Conservation (phyloP, 2,797 vertebrate species). For the Micrastur ruficollis region DNA sequence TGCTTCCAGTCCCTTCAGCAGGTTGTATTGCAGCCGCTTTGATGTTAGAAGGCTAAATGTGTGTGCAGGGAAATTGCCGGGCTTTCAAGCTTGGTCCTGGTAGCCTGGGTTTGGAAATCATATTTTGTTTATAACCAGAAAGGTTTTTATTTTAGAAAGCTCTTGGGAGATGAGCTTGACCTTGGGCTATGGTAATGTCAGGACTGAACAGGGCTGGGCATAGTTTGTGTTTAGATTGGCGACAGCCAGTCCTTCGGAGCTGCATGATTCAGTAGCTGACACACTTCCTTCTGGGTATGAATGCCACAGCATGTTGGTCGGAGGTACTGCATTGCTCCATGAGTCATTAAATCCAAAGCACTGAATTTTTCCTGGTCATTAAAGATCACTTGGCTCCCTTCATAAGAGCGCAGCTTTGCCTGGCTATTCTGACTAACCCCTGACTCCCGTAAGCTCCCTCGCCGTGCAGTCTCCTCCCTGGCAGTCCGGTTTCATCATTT, state of each 20-base stretch:
- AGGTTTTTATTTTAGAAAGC: conserved; percentile 22
- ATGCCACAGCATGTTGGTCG: conserved; percentile 7
- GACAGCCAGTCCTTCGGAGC: accelerated
- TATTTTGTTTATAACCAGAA: conserved; percentile 1
- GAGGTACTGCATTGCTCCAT: neutral
- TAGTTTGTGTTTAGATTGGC: neutral
- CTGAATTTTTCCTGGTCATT: neutral
- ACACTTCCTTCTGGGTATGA: conserved; percentile 33
- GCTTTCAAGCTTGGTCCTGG: accelerated
- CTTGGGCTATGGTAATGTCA: neutral
- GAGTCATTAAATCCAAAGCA: conserved; percentile 33
- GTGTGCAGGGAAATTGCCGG: neutral
- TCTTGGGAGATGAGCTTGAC: conserved; percentile 15
- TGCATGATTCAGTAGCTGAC: conserved; percentile 41
- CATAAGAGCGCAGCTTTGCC: neutral
- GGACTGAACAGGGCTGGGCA: neutral
- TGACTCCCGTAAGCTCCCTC: neutral
- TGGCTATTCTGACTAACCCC: neutral
- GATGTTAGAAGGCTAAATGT: neutral
- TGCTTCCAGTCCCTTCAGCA: neutral
- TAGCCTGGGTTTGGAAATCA: neutral
- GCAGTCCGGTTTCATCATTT: accelerated
- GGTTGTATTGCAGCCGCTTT: neutral
- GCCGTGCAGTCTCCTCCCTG: neutral
- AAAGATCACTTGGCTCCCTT: neutral